Percentiles rank a stretch among this genome's conserved stretches.
These are phyloP conservation scores for Sogatella furcifera DNA, from an alignment of 1,140 invertebrate species.

Conservation along the genomic window DNA sequence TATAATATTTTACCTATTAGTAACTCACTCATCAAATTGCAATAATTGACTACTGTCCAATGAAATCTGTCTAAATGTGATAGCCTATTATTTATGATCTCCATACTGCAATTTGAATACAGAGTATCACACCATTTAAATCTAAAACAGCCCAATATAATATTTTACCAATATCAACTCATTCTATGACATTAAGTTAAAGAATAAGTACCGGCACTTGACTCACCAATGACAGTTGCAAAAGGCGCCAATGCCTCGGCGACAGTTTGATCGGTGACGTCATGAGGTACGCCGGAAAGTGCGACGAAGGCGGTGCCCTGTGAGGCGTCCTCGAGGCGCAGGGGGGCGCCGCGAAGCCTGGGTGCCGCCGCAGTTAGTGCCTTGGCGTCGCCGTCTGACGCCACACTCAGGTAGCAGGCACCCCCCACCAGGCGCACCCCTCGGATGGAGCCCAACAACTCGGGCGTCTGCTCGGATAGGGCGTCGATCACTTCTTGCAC, in stretches of 20 bases:
- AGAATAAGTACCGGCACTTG: too few relatives aligned
- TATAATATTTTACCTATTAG: too few relatives aligned
- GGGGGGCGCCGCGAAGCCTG: conserved; percentile 19
- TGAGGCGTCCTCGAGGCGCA: conserved; percentile 29
- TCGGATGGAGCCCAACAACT: conserved; percentile 23
- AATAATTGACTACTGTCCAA: too few relatives aligned
- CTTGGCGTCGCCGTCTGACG: conserved; percentile 24
- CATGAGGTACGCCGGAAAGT: conserved; percentile 32
- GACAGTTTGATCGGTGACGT: conserved; percentile 30
- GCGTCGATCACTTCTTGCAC: conserved; percentile 34
- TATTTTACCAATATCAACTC: too few relatives aligned
- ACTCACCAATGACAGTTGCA: conserved; percentile 30
- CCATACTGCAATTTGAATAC: too few relatives aligned
- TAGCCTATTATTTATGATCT: too few relatives aligned
- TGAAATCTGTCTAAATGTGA: too few relatives aligned
- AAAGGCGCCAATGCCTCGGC: conserved; percentile 29
- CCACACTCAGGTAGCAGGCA: conserved; percentile 29
- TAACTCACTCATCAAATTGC: too few relatives aligned
- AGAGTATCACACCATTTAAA: too few relatives aligned
- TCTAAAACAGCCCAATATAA: too few relatives aligned
- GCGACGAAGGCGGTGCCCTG: conserved; percentile 28
- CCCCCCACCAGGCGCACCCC: conserved; percentile 28
- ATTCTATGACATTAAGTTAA: too few relatives aligned
- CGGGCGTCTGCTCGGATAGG: conserved; percentile 28
- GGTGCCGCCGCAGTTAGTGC: conserved; percentile 16